Evolutionary conservation across 1,140 invertebrate species (phyloP), one percentile per base, ranked within the genome.

Genomic region (Popillia japonica): DNA sequence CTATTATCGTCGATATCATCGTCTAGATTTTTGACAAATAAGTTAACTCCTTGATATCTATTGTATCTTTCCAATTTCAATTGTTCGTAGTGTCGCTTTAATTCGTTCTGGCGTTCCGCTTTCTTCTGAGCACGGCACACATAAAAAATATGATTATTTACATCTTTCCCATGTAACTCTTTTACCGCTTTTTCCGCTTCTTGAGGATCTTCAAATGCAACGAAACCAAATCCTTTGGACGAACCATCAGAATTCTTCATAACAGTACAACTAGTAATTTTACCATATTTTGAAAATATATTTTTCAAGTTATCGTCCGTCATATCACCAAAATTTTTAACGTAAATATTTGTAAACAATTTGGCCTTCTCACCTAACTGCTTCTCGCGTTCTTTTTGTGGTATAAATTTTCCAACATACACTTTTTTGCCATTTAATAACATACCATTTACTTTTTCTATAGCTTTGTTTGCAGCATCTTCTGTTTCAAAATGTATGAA

Each of bases 71-170:
- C 98, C 82, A 95, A 93, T 87, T 99, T 99, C 11, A 98, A 87
- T 84, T 96, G 93, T 83, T 99, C 98, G 86, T 98, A 99, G 84
- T 96, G 97, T 44, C 97, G 93, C 83, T 98, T 98, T 8, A 99
- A 88, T 86, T 99, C 98, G 83, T 96, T 94, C 85, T 98, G 96
- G 77, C 98, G 93, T 86, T 99, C 98, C n/a, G 94, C 94, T 87
- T 99, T 99, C 90, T 99, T 99, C 87, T 99, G 98, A 61, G 99
- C 98, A 81, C 98, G 93, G 2, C 98, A 98, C 41, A 99, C 96
- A 88, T 97, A 98, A 75, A 98, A 42, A 90, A 90, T 83, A 93
- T 95, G 73, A 91, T 95, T 94, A 61, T 92, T 89, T 74, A 96
- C 87, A 83, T 98, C 96, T 84, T 94, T 95, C 20, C 94, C 95